These are phyloP conservation scores for Sorex maritimensis DNA, from an alignment of 2,797 vertebrate genomes.

Conservation along the genomic window DNA sequence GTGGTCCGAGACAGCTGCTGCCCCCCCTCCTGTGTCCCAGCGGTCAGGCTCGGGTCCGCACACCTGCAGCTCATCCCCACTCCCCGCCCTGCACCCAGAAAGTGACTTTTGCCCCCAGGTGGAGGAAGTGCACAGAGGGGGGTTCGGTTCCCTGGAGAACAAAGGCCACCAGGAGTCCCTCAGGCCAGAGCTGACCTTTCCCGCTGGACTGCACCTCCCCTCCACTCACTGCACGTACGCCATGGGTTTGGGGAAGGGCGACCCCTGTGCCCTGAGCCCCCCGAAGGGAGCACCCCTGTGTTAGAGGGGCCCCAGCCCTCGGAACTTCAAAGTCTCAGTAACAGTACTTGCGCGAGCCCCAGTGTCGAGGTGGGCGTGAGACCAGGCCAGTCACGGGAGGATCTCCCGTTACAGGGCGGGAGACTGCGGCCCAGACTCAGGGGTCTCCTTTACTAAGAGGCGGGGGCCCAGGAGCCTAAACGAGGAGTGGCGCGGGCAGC, in stretches of 20 bases:
- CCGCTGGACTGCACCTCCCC: background rate
- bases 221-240: rapidly evolving
- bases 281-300: background rate
- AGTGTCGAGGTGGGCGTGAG: background rate
- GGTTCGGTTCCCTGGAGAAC: background rate
- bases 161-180: background rate
- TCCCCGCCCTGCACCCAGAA: background rate
- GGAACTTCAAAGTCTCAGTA: background rate
- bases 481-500: background rate
- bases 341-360: background rate
- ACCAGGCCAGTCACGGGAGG: background rate
- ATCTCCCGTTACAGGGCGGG: background rate
- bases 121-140: background rate
- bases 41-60: too few species aligned
- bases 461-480: rapidly evolving
- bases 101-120: background rate
- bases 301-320: background rate
- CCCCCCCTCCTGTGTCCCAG: background rate
- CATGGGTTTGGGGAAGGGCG: rapidly evolving
- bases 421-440: background rate
- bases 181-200: background rate
- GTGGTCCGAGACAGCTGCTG: background rate
- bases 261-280: background rate
- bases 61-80: too few species aligned
- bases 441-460: background rate